Base-by-base conservation (phyloP, 2,888 invertebrate species). In the Ormyrus thymus region DNA sequence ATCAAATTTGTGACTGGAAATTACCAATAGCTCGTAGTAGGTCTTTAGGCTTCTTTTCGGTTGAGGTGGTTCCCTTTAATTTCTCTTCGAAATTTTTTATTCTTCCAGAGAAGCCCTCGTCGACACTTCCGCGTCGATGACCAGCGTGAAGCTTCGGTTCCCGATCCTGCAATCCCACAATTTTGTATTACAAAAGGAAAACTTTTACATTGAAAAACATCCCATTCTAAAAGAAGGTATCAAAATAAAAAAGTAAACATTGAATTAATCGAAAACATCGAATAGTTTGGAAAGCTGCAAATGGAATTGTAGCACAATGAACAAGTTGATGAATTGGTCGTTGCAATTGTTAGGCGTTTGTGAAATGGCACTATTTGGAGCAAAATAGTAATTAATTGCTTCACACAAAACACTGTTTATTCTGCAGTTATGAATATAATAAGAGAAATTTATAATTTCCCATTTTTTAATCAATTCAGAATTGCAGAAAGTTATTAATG, bases 41-140 rank as follows among this genome's bases (percentile, higher is more conserved):
- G 90, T 97, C 97, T 90, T 95, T 96, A 1, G 96, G 97, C 88
- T 97, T 97, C 84, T 95, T 95, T 43, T 94, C 93, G 0, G 92
- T 90, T 1, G 93, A 90, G 68, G 91, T 90, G 8, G 91, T 90
- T 76, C 92, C 92, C 73, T 93, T 93, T 81, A 96, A 93, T 83
- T 96, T 95, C 83, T 95, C 95, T 84, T 97, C 97, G 81, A 97
- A 93, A 76, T 92, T 93, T 89, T 93, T 94, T 79, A 95, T 94
- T 83, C 93, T 89, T 0, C 93, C 93, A 13, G 92, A 92, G 84
- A 94, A 92, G 83, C 93, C 92, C 84, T 93, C 92, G 79, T 93
- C 93, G 75, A 90, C 89, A 65, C 88, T 88, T 77, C 85, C 84
- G 56, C 87, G 89, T 73, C 86, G 88, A 78, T 89, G 87, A 51